A percentile compares a stretch with the other conserved stretches of the same genome.
phyloP scores from a whole-genome alignment of 2,113 vertebrate species.

The Ptilonorhynchus violaceus region DNA sequence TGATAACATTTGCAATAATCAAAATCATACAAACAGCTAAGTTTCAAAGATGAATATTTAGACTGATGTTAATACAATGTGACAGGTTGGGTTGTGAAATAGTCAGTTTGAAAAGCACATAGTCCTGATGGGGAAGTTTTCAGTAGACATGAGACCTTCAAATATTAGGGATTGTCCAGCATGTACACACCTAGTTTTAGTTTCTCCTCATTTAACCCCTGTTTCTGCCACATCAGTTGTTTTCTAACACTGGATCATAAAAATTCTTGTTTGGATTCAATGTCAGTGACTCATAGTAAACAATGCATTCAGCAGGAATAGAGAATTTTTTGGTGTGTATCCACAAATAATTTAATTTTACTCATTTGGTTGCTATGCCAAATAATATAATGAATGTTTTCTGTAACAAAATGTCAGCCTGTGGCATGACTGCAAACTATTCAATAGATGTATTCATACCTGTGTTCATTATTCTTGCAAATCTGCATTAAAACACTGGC shows the following conservation, averaged over 20 bases:
- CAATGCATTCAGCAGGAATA: not conserved
- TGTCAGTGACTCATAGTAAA: not conserved
- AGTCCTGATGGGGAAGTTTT: not conserved
- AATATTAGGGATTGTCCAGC: not conserved
- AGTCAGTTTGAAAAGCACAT: not conserved
- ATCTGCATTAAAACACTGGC: not conserved
- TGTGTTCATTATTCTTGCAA: not conserved
- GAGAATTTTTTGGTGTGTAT: not conserved
- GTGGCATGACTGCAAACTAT: not conserved
- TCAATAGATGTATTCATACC: not conserved
- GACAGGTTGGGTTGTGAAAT: not conserved
- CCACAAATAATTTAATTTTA: constrained; percentile 34
- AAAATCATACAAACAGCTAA: not conserved
- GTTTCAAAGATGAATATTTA: not conserved
- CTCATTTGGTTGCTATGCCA: constrained; percentile 32
- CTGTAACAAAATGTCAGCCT: constrained; percentile 41
- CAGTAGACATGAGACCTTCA: not conserved
- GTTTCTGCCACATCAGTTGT: not conserved
- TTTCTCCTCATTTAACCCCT: not conserved
- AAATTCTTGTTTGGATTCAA: not conserved
- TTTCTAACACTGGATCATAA: not conserved
- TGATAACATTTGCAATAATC: accelerated
- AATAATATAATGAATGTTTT: constrained; percentile 36
- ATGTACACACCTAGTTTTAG: not conserved
- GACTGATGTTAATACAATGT: not conserved